A percentile compares a stretch with the other conserved stretches of the same genome.
Evolutionary conservation across 2,797 vertebrate genomes (phyloP).

Genomic region (Strix occidentalis): DNA sequence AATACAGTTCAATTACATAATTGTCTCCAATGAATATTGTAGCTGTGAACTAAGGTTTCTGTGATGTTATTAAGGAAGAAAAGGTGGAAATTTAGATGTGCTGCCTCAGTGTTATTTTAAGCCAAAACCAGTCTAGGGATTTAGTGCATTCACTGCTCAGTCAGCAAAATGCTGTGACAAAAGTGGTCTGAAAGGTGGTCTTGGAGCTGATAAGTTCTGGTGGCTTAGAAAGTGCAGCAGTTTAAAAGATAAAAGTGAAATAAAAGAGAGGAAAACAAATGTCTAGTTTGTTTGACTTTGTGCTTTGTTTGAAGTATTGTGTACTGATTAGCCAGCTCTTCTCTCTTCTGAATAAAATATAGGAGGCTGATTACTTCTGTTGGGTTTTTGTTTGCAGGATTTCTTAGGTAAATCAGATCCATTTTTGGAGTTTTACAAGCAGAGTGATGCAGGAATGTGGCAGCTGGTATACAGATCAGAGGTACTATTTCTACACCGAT

Average conservation of each 20-base stretch:
- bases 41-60: neutral
- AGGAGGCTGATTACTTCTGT: neutral
- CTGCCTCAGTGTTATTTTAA: neutral
- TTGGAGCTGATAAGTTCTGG: neutral
- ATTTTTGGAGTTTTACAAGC: constrained; percentile 88
- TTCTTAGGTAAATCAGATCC: constrained; percentile 94
- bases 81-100: neutral
- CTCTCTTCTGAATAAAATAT: neutral
- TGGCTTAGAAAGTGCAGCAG: neutral
- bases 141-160: neutral
- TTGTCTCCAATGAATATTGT: neutral
- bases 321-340: neutral
- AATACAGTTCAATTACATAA: neutral
- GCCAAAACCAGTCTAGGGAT: neutral
- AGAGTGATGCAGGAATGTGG: constrained; percentile 85
- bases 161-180: neutral
- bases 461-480: constrained; percentile 90
- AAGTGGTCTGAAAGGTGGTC: neutral
- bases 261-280: neutral
- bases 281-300: neutral
- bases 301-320: neutral
- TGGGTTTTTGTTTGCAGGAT: constrained; percentile 78
- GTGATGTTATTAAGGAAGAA: neutral
- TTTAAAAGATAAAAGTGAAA: neutral
- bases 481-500: constrained; percentile 64